Percentiles rank a stretch among this genome's conserved stretches.
Evolutionary conservation across 2,113 vertebrate species (phyloP).

Genomic region (Scomber colias): DNA sequence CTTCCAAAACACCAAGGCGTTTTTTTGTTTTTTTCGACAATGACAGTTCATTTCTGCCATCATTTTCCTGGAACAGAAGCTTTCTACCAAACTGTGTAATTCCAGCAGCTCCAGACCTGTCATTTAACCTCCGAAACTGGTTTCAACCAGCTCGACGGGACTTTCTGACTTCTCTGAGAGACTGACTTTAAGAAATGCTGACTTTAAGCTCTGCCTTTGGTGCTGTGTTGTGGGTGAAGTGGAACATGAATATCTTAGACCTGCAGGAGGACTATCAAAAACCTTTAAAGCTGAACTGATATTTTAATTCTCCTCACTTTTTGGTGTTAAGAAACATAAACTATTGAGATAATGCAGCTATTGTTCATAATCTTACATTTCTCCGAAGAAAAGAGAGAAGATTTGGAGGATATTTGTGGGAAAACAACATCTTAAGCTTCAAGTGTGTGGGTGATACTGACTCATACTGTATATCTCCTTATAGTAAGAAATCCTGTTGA

Average conservation of each 20-base stretch:
- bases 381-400: too few species aligned
- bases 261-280: not conserved
- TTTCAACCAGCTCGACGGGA: constrained; percentile 68
- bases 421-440: not conserved
- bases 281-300: not conserved
- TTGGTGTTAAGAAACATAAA: not conserved
- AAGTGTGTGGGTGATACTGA: too few species aligned
- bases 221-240: not conserved
- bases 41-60: constrained; percentile 44
- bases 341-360: not conserved
- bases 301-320: not conserved
- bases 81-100: constrained; percentile 61
- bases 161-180: constrained; percentile 53
- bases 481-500: too few species aligned
- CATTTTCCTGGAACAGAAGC: constrained; percentile 46
- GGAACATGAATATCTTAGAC: constrained; percentile 5
- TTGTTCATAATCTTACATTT: not conserved
- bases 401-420: too few species aligned
- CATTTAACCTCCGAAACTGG: constrained; percentile 65
- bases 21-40: constrained; percentile 24
- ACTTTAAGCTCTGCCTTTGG: constrained; percentile 16
- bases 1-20: constrained; percentile 15
- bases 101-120: constrained; percentile 68
- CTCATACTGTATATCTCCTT: too few species aligned
- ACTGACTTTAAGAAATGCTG: not conserved